A percentile compares a stretch with the other conserved stretches of the same genome.
phyloP scores from a whole-genome alignment of 1,140 invertebrate species.

The Polypedilum pembai region DNA sequence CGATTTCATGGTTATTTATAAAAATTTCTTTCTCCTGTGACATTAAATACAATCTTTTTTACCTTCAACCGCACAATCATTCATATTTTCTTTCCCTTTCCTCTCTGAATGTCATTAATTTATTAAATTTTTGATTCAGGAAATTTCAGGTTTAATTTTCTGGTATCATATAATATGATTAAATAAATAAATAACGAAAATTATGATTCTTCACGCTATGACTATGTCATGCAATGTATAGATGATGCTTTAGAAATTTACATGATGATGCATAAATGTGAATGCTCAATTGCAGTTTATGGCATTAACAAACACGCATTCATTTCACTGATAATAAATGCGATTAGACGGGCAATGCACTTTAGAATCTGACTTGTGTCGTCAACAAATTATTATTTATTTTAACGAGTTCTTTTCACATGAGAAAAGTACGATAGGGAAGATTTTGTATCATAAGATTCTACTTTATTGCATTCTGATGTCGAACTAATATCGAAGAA shows the following conservation, averaged over 20 bases:
- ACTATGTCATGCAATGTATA: not conserved
- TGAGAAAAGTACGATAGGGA: not conserved
- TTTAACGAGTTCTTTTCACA: not conserved
- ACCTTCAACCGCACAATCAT: not conserved
- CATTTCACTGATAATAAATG: not conserved
- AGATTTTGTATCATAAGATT: not conserved
- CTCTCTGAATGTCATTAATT: not conserved
- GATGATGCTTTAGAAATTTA: not conserved
- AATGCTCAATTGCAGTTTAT: not conserved
- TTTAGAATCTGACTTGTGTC: not conserved
- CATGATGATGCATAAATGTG: not conserved
- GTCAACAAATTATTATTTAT: not conserved
- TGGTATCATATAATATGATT: slow-evolving; percentile 7
- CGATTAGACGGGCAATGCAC: not conserved
- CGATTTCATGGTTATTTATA: slow-evolving; percentile 9
- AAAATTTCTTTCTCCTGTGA: slow-evolving; percentile 6
- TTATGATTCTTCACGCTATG: slow-evolving; percentile 5
- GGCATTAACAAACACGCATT: not conserved
- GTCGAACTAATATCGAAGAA: not conserved
- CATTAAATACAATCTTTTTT: not conserved
- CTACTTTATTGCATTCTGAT: slow-evolving; percentile 26
- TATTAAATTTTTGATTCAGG: not conserved
- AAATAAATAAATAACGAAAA: not conserved
- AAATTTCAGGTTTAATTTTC: slow-evolving; percentile 19
- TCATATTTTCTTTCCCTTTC: not conserved